A percentile compares a stretch with the other conserved stretches of the same genome.
Conservation (phyloP, 1,140 invertebrate species). For the Lanistes nyassanus region DNA sequence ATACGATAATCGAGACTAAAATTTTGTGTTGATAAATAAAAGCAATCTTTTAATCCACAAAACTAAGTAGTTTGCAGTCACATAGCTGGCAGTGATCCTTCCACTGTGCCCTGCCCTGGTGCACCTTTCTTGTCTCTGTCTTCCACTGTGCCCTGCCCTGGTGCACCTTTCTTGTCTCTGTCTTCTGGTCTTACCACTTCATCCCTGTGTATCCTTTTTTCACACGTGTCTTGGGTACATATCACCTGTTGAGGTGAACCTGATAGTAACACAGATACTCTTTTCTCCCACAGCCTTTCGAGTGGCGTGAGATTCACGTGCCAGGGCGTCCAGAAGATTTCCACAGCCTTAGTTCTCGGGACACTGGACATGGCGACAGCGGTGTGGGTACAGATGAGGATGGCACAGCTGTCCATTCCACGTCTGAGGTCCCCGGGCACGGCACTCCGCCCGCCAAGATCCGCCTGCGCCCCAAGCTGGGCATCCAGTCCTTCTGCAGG, state of each 20-base stretch:
- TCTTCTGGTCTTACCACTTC: too few species aligned
- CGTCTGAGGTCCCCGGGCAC: background rate
- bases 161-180: background rate
- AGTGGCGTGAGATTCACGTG: constrained; percentile 36
- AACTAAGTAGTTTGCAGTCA: too few species aligned
- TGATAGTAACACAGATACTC: too few species aligned
- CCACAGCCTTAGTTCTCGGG: constrained; percentile 27
- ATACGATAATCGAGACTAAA: too few species aligned
- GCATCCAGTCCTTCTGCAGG: constrained; percentile 2
- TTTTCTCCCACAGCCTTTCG: constrained; percentile 22
- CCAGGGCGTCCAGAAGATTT: constrained; percentile 31
- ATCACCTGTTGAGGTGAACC: too few species aligned
- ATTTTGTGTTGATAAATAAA: too few species aligned
- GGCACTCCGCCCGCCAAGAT: background rate
- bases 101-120: background rate
- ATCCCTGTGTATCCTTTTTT: background rate
- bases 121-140: background rate
- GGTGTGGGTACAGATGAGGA: constrained; percentile 34
- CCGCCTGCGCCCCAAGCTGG: background rate
- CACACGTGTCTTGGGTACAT: too few species aligned
- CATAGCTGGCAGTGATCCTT: background rate
- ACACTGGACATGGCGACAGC: constrained; percentile 32
- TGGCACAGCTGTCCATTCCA: constrained; percentile 8
- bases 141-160: constrained; percentile 6
- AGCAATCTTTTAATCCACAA: too few species aligned